Conservation (phyloP, 2,113 vertebrate species). For the Nothocercus nigrocapillus region DNA sequence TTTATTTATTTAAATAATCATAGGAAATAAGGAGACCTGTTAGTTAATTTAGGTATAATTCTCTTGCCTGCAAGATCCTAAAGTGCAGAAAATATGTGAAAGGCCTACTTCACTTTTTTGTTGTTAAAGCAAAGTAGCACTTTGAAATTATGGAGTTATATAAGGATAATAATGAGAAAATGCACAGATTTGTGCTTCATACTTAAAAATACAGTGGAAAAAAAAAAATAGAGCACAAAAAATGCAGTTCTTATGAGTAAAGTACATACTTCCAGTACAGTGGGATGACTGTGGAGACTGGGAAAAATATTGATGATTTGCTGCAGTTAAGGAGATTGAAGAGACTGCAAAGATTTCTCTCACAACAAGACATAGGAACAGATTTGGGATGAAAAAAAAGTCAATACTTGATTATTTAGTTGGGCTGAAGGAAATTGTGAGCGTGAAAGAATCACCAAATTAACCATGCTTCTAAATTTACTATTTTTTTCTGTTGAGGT, state of each 20-base stretch:
- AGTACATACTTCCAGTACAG: not conserved
- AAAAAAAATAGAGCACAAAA: not conserved
- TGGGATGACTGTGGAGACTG: not conserved
- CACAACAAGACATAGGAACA: not conserved
- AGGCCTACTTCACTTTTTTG: not conserved
- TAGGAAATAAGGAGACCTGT: not conserved
- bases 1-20: not conserved
- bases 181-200: not conserved
- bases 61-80: too few relatives aligned
- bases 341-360: constrained; percentile 11
- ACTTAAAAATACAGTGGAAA: not conserved
- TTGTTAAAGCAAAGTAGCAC: not conserved
- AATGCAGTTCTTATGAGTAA: not conserved
- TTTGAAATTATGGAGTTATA: not conserved
- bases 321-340: not conserved
- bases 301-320: not conserved
- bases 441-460: not conserved
- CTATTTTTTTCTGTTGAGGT: not conserved
- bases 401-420: not conserved
- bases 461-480: not conserved
- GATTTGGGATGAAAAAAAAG: not conserved
- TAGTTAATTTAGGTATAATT: constrained; percentile 5
- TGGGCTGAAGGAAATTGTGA: not conserved
- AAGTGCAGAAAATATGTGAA: not conserved
- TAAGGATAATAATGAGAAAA: not conserved